Conservation (phyloP, 2,888 invertebrate genomes). For the Drosophila silvestris region DNA sequence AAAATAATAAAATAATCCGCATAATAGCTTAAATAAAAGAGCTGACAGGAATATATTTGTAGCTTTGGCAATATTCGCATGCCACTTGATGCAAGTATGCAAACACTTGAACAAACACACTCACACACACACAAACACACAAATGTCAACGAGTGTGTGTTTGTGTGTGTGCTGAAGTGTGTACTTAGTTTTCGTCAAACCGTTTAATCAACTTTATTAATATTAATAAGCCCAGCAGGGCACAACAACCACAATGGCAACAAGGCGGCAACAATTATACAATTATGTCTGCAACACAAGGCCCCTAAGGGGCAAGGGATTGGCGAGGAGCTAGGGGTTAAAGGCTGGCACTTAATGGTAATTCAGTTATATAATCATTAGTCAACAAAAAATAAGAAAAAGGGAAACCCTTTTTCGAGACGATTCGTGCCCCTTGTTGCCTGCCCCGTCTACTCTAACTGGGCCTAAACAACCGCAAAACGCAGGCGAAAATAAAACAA, state of each 20-base stretch:
- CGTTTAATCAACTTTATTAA: constrained; percentile 79
- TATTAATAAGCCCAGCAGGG: constrained; percentile 67
- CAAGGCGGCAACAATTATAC: constrained; percentile 55
- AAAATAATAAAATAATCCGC: constrained; percentile 30
- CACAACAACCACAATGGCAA: constrained; percentile 42
- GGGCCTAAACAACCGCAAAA: constrained; percentile 30
- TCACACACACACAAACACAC: constrained; percentile 19
- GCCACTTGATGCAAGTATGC: constrained; percentile 42
- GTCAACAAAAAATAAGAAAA: constrained; percentile 58
- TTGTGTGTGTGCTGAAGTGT: constrained; percentile 15
- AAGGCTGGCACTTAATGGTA: constrained; percentile 64
- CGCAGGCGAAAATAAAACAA: constrained; percentile 19
- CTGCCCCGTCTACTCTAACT: constrained; percentile 11
- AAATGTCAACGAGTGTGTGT: constrained; percentile 29
- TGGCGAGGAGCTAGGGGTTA: not conserved
- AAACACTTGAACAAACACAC: constrained; percentile 32
- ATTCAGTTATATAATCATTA: constrained; percentile 81
- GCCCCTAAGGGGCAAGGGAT: constrained; percentile 18
- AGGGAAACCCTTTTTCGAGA: constrained; percentile 32
- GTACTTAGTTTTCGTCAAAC: constrained; percentile 71
- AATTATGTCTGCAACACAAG: constrained; percentile 31
- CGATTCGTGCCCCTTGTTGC: not conserved
- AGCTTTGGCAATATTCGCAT: constrained; percentile 36
- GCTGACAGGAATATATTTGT: not conserved
- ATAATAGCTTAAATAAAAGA: constrained; percentile 38